Evolutionary conservation across 2,888 invertebrate species (phyloP), one percentile per base, ranked within the genome.

Genomic region (Prosapia bicincta): DNA sequence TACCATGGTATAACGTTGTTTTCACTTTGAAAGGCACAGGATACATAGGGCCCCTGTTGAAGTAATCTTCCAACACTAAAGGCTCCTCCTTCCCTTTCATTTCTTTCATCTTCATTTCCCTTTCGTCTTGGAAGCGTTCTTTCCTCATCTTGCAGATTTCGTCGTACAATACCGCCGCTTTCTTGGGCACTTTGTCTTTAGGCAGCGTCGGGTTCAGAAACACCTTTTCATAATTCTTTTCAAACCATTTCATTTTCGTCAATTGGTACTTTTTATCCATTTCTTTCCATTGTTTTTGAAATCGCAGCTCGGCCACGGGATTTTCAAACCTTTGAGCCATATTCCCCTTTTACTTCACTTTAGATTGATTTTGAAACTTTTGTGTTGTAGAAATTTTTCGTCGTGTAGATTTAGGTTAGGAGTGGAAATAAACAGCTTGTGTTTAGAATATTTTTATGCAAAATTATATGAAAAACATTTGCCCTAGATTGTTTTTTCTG

Each of bases 151-250:
- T 66, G 20, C 26, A 26, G 24, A 78, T 69, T 43, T 76, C 72
- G 13, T 77, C 69, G 54, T 77, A 78, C 13, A 78, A 66, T 15
- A 72, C 68, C 0, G 77, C 76, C 2, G 78, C 78, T 26, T 75
- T 78, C 68, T 78, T 78, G 1, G 78, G 78, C 0, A 78, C 66
- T 68, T 76, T 72, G 10, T 78, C 74, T 43, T 74, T 32, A 0
- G 78, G 78, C 0, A 76, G 68, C 2, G 76, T 32, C 2, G 78
- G 78, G n/a, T 76, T 74, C 23, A 38, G 25, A 20, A 68, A 78
- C 7, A 78, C 77, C 13, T 70, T 72, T 67, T 76, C 78, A 69
- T 78, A 78, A 70, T 78, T 78, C 54, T 78, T 74, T 10, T 77
- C 69, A 24, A 78, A 78, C 78, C 78, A 78, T 10, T 69, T 66